phyloP scores from a whole-genome alignment of 2,888 invertebrate species.

The Dryobota labecula region DNA sequence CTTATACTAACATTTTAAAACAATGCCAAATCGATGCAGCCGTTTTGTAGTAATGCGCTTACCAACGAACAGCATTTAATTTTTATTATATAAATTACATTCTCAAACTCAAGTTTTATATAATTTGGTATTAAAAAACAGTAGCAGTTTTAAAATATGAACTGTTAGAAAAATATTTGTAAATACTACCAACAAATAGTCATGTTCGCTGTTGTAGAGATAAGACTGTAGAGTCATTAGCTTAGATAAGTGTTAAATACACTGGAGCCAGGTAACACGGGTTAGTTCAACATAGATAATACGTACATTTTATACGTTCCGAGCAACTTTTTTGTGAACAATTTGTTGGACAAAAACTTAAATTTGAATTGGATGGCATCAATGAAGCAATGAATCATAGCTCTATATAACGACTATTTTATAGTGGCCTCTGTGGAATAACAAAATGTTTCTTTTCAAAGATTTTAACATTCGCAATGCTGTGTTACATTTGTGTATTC shows the following conservation, averaged over 20 bases:
- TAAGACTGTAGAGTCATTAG: conserved; percentile 46
- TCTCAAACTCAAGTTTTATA: neutral
- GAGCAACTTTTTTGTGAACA: conserved; percentile 8
- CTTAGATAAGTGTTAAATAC: conserved; percentile 43
- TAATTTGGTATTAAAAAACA: neutral
- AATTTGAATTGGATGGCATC: conserved; percentile 26
- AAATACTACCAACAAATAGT: conserved; percentile 11
- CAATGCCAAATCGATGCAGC: no score
- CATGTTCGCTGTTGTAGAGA: conserved; percentile 25
- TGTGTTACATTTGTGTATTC: conserved; percentile 3
- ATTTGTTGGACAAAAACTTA: conserved; percentile 13
- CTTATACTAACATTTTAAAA: no score
- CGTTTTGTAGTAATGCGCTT: no score
- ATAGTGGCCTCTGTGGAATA: conserved; percentile 34
- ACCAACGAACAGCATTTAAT: no score
- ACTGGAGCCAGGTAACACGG: conserved; percentile 22
- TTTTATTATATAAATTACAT: neutral
- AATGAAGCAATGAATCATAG: conserved; percentile 52
- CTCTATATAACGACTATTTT: conserved; percentile 24
- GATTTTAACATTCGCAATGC: conserved; percentile 10
- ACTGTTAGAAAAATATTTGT: conserved; percentile 5
- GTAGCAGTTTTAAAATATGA: neutral
- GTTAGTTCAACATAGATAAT: conserved; percentile 16
- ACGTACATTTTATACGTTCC: conserved; percentile 6
- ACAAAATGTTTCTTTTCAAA: conserved; percentile 19